Evolutionary conservation across 2,113 vertebrate genomes (phyloP).

Genomic region (Pseudopipra pipra): DNA sequence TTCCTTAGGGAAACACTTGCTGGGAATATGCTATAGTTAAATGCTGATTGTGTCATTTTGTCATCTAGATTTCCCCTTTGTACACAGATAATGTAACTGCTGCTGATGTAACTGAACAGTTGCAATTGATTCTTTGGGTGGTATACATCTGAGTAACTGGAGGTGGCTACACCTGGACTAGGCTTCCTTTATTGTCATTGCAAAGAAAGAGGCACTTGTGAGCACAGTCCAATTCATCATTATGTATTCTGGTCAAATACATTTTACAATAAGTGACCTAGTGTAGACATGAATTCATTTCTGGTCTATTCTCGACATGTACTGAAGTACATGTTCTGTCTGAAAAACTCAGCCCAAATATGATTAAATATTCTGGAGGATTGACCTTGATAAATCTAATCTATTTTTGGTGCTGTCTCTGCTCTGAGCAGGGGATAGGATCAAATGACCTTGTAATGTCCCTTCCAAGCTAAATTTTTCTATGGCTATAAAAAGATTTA

Average conservation of each 20-base stretch:
- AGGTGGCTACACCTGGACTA: not conserved
- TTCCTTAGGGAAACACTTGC: not conserved
- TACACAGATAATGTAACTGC: not conserved
- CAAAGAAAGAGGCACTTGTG: not conserved
- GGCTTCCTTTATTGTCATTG: not conserved
- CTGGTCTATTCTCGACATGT: not conserved
- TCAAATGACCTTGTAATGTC: not conserved
- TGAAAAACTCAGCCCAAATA: not conserved
- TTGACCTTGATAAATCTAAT: not conserved
- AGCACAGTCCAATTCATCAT: not conserved
- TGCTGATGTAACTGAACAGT: not conserved
- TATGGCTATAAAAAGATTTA: not conserved
- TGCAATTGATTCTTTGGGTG: not conserved
- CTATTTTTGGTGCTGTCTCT: not conserved
- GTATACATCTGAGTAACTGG: not conserved
- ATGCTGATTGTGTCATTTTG: not conserved
- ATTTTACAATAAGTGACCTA: not conserved
- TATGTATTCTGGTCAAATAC: not conserved
- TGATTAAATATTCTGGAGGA: not conserved
- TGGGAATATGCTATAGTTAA: not conserved
- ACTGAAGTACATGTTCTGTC: not conserved
- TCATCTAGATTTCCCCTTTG: not conserved
- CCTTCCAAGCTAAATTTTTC: not conserved
- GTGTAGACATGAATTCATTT: not conserved
- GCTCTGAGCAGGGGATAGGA: not conserved